Conservation (phyloP, 2,797 vertebrate genomes). For the Mallotus villosus region DNA sequence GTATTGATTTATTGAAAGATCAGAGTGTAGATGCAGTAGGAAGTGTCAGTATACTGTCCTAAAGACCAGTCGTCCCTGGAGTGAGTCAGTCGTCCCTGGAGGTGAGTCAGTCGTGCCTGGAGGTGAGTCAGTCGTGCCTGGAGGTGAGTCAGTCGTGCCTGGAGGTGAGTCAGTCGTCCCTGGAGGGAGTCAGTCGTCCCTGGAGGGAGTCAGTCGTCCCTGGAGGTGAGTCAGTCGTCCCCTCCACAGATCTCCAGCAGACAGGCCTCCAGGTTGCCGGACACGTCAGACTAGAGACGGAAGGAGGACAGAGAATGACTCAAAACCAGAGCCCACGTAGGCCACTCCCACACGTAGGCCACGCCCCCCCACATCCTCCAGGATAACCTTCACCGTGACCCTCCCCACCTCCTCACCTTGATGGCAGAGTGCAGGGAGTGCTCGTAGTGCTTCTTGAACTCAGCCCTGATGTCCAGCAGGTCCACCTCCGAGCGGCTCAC, state of each 20-base stretch:
- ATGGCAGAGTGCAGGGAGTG: conserved; percentile 72
- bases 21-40: background rate
- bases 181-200: conserved; percentile 20
- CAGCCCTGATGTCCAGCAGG: conserved; percentile 79
- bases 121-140: too few relatives aligned
- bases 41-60: background rate
- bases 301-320: background rate
- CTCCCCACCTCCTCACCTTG: conserved; percentile 61
- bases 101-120: too few relatives aligned
- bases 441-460: conserved; percentile 76
- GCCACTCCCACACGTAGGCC: background rate
- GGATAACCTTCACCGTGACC: too few relatives aligned
- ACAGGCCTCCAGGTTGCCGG: conserved; percentile 32
- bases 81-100: too few relatives aligned
- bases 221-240: conserved; percentile 13
- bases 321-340: background rate
- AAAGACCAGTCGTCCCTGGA: too few relatives aligned
- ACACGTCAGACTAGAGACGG: conserved; percentile 50
- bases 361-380: background rate
- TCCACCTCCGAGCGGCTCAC: conserved; percentile 84
- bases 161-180: conserved; percentile 14
- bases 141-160: too few relatives aligned
- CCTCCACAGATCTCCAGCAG: conserved; percentile 51
- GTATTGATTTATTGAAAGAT: too few relatives aligned
- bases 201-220: background rate